Conservation (phyloP, 2,888 invertebrate species). For the Ischnura elegans region DNA sequence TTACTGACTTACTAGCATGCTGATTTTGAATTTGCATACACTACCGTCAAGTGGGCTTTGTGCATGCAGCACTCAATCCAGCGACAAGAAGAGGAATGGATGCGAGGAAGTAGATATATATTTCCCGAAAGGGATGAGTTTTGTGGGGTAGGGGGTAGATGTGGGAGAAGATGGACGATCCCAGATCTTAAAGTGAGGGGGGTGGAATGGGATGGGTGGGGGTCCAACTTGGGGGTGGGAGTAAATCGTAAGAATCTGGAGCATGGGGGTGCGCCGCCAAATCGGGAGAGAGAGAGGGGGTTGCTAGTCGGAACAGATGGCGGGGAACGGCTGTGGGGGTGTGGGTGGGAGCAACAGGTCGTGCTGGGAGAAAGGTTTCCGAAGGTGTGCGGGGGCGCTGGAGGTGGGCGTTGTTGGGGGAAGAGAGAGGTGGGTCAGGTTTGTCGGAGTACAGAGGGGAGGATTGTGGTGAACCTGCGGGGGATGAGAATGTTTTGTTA, state of each 20-base stretch:
- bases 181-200: not conserved
- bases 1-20: too few relatives aligned
- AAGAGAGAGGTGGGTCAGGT: not conserved
- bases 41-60: too few relatives aligned
- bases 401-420: not conserved
- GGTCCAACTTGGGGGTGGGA: not conserved
- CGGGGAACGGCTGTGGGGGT: constrained; percentile 4
- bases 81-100: not conserved
- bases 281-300: not conserved
- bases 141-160: not conserved
- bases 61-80: not conserved
- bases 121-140: not conserved
- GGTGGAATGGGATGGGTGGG: not conserved
- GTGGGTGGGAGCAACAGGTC: constrained; percentile 38
- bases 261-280: not conserved
- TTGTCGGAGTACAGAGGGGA: not conserved
- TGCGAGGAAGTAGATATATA: not conserved
- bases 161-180: not conserved
- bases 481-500: not conserved
- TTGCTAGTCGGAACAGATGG: constrained; percentile 44
- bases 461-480: not conserved
- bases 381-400: not conserved
- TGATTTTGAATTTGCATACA: too few relatives aligned
- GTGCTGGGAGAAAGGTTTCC: constrained; percentile 25
- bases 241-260: not conserved